Conservation (phyloP, 2,113 vertebrate species). For the Pogona vitticeps region DNA sequence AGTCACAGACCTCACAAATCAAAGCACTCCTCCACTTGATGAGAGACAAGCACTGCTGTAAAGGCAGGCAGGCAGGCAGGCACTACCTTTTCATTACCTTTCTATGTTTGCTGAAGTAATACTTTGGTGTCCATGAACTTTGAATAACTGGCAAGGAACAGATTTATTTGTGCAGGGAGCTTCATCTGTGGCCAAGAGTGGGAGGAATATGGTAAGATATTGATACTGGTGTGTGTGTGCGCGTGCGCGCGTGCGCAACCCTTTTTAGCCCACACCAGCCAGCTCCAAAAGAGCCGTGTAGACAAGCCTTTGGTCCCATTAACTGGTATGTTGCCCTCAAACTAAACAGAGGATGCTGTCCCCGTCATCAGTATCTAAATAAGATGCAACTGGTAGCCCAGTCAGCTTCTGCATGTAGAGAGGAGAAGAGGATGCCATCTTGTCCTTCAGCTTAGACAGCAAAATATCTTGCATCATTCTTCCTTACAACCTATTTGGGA, state of each 20-base stretch:
- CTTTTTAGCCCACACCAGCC: too few relatives aligned
- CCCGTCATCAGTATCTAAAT: too few relatives aligned
- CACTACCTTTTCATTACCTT: neutral
- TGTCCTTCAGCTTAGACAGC: too few relatives aligned
- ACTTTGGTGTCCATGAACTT: neutral
- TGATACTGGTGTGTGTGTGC: neutral
- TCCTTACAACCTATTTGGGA: neutral
- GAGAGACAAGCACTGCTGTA: neutral
- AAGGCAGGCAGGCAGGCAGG: neutral
- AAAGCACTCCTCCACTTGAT: slow-evolving; percentile 14
- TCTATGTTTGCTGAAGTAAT: neutral
- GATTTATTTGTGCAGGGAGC: neutral
- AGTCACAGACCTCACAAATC: slow-evolving; percentile 15
- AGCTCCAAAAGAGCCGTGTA: too few relatives aligned
- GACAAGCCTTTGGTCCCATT: too few relatives aligned
- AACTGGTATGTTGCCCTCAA: too few relatives aligned
- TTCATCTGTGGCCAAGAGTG: neutral
- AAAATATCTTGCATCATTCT: too few relatives aligned
- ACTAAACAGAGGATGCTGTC: too few relatives aligned
- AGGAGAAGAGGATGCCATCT: too few relatives aligned
- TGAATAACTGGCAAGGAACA: neutral
- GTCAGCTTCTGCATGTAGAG: too few relatives aligned
- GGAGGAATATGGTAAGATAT: neutral
- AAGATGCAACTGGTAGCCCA: too few relatives aligned
- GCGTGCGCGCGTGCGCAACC: neutral